These are phyloP conservation scores for Neoascia interrupta DNA, from an alignment of 2,888 invertebrate genomes.

Conservation along the genomic window DNA sequence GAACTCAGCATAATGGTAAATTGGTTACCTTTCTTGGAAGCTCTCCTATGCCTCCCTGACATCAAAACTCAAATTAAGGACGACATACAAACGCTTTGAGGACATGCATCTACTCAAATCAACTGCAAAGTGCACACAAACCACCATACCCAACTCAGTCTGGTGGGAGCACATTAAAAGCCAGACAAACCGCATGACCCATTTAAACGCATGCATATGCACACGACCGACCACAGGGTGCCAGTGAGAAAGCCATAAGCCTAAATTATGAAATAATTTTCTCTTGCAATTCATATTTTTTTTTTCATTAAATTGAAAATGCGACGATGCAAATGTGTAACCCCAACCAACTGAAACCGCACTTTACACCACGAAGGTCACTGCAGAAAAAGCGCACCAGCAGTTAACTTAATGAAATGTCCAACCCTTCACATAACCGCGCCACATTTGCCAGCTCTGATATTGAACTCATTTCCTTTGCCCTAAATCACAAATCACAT, in stretches of 20 bases:
- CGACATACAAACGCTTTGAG: too few species aligned
- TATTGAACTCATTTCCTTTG: constrained; percentile 66
- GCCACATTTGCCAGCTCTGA: constrained; percentile 39
- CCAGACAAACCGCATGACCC: constrained; percentile 56
- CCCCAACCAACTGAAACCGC: constrained; percentile 25
- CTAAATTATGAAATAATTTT: constrained; percentile 64
- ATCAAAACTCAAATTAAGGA: too few species aligned
- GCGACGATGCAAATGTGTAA: constrained; percentile 49
- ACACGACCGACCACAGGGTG: not conserved
- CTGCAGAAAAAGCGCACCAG: constrained; percentile 45
- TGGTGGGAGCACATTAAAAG: constrained; percentile 40
- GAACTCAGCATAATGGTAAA: too few species aligned
- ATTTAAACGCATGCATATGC: constrained; percentile 6
- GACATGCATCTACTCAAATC: too few species aligned
- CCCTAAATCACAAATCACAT: constrained; percentile 65
- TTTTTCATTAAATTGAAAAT: constrained; percentile 66
- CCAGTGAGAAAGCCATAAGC: constrained; percentile 43
- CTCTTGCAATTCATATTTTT: constrained; percentile 59
- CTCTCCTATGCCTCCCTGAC: too few species aligned
- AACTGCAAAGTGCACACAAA: too few species aligned
- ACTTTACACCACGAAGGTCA: constrained; percentile 41
- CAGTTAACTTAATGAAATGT: constrained; percentile 66
- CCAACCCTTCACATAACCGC: constrained; percentile 1
- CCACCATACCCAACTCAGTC: too few species aligned
- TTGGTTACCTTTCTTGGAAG: too few species aligned